Conservation (phyloP, 1,140 invertebrate genomes). For the Drosophila rhopaloa region DNA sequence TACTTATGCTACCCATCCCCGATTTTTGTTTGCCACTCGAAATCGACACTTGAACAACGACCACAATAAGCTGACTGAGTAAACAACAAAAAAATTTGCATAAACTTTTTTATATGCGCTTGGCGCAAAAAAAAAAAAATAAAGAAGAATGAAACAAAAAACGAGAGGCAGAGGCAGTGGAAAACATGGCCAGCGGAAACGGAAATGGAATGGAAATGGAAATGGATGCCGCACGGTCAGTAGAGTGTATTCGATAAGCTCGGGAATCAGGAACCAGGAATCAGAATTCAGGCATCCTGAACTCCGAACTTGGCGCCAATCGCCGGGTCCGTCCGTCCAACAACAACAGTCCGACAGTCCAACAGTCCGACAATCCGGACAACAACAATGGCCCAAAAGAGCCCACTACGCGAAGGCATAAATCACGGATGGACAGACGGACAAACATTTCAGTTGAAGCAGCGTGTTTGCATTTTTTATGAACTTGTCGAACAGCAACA, state of each 20-base stretch:
- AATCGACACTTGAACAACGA: constrained; percentile 43
- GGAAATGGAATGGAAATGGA: constrained; percentile 48
- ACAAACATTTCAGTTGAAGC: constrained; percentile 60
- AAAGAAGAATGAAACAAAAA: background rate
- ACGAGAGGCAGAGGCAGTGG: background rate
- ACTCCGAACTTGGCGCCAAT: constrained; percentile 25
- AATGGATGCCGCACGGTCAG: constrained; percentile 75
- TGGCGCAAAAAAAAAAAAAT: background rate
- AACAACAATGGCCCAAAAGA: constrained; percentile 50
- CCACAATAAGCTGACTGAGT: constrained; percentile 32
- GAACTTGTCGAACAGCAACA: constrained; percentile 77
- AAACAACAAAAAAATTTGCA: constrained; percentile 52
- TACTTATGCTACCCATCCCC: background rate
- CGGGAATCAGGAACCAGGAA: constrained; percentile 16
- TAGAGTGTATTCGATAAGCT: constrained; percentile 29
- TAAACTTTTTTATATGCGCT: constrained; percentile 60
- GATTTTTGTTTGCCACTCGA: constrained; percentile 20
- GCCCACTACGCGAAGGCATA: constrained; percentile 51
- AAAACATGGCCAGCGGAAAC: constrained; percentile 47
- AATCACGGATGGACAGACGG: constrained; percentile 48
- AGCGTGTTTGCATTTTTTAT: constrained; percentile 78
- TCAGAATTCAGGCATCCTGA: constrained; percentile 25
- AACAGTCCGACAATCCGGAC: no score
- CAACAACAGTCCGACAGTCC: background rate
- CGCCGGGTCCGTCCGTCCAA: background rate